Evolutionary conservation across 2,888 invertebrate species (phyloP).

Genomic region (Salticus scenicus): DNA sequence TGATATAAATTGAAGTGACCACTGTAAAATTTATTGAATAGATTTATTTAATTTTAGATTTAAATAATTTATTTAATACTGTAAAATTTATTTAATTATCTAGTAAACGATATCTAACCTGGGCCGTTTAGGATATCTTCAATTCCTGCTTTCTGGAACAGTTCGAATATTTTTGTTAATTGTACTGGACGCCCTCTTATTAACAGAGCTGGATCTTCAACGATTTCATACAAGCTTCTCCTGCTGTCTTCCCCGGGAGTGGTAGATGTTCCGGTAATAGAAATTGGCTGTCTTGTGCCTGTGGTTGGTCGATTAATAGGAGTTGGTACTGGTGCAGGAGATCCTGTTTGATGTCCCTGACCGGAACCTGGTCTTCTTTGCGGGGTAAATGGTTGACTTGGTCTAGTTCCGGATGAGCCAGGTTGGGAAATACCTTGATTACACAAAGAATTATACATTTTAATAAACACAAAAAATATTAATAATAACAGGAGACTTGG

Average conservation of each 20-base stretch:
- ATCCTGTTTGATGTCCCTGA: conserved; percentile 8
- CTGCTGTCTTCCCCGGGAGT: conserved; percentile 42
- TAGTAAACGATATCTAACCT: too few species aligned
- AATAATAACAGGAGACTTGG: too few species aligned
- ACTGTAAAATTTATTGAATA: too few species aligned
- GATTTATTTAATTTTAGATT: too few species aligned
- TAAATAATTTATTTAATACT: too few species aligned
- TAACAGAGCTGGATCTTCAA: conserved; percentile 66
- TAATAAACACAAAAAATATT: too few species aligned
- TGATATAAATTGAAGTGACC: too few species aligned
- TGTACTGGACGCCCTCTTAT: conserved; percentile 67
- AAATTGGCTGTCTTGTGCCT: conserved; percentile 33
- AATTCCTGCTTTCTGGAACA: conserved; percentile 68
- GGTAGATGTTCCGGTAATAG: conserved; percentile 49
- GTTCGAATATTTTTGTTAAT: conserved; percentile 56
- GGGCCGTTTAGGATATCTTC: conserved; percentile 53
- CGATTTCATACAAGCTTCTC: conserved; percentile 66
- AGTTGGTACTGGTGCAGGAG: not conserved
- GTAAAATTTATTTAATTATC: too few species aligned
- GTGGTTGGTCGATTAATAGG: conserved; percentile 13
- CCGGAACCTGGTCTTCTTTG: conserved; percentile 20
- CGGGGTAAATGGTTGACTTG: not conserved
- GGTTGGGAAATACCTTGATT: not conserved
- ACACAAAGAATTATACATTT: too few species aligned
- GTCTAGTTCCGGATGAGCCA: not conserved